These are phyloP conservation scores for Entelurus aequoreus DNA, from an alignment of 2,113 vertebrate species.

Conservation along the genomic window DNA sequence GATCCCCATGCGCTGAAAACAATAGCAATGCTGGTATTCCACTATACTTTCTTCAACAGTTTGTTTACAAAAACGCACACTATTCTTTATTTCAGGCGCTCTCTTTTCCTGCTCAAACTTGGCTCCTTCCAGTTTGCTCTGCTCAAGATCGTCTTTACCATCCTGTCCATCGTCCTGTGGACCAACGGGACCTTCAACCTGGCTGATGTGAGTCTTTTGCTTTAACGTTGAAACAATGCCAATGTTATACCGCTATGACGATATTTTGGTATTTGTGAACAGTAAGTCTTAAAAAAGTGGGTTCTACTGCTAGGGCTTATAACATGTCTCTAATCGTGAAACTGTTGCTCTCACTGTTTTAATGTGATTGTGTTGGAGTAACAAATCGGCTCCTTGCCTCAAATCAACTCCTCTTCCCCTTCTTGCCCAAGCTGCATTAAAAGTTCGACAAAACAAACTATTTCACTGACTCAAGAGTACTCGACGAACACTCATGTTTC, in stretches of 20 bases:
- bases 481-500: too few relatives aligned
- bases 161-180: constrained; percentile 82
- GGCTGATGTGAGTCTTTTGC: constrained; percentile 66
- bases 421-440: too few relatives aligned
- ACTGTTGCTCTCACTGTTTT: too few relatives aligned
- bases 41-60: background rate
- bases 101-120: constrained; percentile 81
- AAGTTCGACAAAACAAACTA: too few relatives aligned
- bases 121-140: constrained; percentile 82
- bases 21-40: background rate
- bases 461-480: too few relatives aligned
- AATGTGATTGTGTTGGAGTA: too few relatives aligned
- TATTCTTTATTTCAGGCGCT: constrained; percentile 60
- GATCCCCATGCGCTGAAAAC: background rate
- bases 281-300: too few relatives aligned
- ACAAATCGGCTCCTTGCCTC: too few relatives aligned
- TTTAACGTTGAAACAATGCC: constrained; percentile 7
- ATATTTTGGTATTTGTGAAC: background rate
- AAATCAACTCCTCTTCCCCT: too few relatives aligned
- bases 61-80: background rate
- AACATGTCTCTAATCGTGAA: too few relatives aligned
- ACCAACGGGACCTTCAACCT: constrained; percentile 71
- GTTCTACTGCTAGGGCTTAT: too few relatives aligned
- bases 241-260: background rate
- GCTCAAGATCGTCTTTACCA: constrained; percentile 73